These are phyloP conservation scores for Hydrozoanthus gracilis DNA, from an alignment of 92 coral and sea anemone genomes.

Conservation along the genomic window DNA sequence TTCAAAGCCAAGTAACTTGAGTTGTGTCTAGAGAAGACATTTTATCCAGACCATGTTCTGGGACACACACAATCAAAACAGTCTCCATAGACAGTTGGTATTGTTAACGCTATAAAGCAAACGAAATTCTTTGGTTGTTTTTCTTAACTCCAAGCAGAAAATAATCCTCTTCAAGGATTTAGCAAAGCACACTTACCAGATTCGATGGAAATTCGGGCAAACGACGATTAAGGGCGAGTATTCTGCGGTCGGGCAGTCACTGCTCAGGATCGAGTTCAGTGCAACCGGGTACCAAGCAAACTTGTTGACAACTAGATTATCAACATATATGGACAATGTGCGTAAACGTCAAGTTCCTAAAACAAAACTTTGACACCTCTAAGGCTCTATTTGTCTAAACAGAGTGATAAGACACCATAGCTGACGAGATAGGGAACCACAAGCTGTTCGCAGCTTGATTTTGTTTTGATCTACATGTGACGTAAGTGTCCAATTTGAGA, in stretches of 20 bases:
- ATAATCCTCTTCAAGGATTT: not conserved
- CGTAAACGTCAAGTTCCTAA: no score
- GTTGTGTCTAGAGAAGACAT: not conserved
- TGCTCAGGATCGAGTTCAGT: no score
- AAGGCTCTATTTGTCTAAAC: no score
- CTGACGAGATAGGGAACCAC: no score
- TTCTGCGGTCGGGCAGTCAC: not conserved
- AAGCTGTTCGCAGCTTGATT: no score
- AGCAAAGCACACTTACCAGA: not conserved
- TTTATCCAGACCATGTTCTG: not conserved
- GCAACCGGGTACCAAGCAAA: no score
- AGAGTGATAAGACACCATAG: no score
- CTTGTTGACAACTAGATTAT: no score
- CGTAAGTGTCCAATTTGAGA: no score
- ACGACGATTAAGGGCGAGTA: not conserved
- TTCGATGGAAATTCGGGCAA: not conserved
- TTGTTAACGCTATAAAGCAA: not conserved
- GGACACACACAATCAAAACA: not conserved
- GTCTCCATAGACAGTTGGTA: not conserved
- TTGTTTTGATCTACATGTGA: no score
- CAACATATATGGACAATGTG: no score
- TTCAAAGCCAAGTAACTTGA: not conserved
- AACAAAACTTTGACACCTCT: no score
- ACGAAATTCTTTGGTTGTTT: not conserved
- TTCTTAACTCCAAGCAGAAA: not conserved